These are phyloP conservation scores for Cataglyphis altisquamis DNA, from an alignment of 2,888 invertebrate species.

Conservation along the genomic window DNA sequence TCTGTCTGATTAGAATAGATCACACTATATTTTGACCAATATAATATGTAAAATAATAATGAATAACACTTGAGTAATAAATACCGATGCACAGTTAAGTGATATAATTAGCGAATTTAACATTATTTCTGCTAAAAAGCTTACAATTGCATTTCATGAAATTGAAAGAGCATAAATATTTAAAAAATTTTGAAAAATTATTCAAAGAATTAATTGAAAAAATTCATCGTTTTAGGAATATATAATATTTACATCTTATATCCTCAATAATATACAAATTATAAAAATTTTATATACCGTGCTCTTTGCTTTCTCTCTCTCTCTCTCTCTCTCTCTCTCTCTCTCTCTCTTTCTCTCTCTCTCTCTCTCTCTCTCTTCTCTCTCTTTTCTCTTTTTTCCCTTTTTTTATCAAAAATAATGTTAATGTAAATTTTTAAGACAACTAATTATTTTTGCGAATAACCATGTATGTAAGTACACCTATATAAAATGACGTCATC, in stretches of 20 bases:
- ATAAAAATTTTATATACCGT: too few species aligned
- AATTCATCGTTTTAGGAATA: background rate
- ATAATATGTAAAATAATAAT: conserved; percentile 16
- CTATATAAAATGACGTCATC: background rate
- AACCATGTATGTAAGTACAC: background rate
- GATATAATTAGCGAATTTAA: background rate
- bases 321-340: too few species aligned
- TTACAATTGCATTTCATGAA: background rate
- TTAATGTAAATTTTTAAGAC: background rate
- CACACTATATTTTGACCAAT: conserved; percentile 2
- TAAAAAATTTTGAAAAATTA: background rate
- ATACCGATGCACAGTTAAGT: background rate
- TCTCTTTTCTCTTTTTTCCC: background rate
- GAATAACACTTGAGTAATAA: background rate
- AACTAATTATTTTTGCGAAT: conserved; percentile 1
- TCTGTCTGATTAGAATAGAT: background rate
- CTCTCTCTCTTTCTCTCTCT: too few species aligned
- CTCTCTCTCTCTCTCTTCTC: too few species aligned
- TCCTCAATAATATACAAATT: too few species aligned
- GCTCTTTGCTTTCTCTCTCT: too few species aligned
- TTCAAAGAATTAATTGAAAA: background rate
- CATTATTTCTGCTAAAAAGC: background rate
- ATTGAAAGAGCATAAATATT: conserved; percentile 14
- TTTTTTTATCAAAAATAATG: background rate
- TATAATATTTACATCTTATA: background rate